These are phyloP conservation scores for Dryobotodes eremita DNA, from an alignment of 2,888 invertebrate species.

Conservation along the genomic window DNA sequence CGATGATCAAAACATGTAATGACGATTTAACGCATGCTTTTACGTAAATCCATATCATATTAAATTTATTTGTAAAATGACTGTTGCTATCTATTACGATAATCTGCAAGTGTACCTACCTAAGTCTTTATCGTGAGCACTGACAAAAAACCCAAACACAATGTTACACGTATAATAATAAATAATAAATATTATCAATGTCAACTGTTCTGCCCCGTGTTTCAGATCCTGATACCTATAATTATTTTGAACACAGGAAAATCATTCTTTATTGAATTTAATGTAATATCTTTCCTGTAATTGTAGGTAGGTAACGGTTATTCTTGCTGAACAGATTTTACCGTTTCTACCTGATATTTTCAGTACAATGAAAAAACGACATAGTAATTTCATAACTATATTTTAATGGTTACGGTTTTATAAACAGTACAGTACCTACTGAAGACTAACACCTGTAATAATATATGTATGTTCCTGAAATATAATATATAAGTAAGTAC, in stretches of 20 bases:
- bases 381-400: not conserved
- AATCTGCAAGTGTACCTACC: constrained; percentile 15
- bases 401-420: constrained; percentile 21
- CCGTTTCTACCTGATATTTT: constrained; percentile 6
- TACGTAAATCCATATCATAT: constrained; percentile 18
- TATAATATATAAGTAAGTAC: not conserved
- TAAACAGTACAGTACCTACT: constrained; percentile 28
- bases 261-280: constrained; percentile 9
- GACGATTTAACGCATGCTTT: constrained; percentile 10
- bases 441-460: constrained; percentile 22
- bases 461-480: not conserved
- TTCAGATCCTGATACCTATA: not conserved
- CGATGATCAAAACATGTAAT: not conserved
- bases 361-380: constrained; percentile 19
- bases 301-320: not conserved
- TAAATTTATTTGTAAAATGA: constrained; percentile 13
- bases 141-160: constrained; percentile 12
- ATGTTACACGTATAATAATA: constrained; percentile 2
- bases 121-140: constrained; percentile 28
- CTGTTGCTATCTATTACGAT: constrained; percentile 19
- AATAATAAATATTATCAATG: constrained; percentile 12
- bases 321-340: constrained; percentile 26
- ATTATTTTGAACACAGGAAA: constrained; percentile 34
- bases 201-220: not conserved
- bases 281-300: constrained; percentile 33